Percentiles rank a stretch among this genome's conserved stretches.
phyloP scores from a whole-genome alignment of 2,888 invertebrate species.

The Calliphora vomitoria region DNA sequence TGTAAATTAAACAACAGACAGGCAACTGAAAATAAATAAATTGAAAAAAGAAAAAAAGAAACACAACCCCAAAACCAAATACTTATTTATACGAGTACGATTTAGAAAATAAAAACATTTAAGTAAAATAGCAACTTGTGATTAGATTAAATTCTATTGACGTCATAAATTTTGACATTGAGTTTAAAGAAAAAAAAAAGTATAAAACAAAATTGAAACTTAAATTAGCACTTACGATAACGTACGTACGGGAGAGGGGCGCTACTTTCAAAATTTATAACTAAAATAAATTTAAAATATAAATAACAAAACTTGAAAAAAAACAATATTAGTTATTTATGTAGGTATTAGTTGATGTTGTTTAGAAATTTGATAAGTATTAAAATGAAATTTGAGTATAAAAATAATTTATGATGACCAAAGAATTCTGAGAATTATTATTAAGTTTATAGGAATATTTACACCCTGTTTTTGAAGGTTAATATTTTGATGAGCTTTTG shows the following conservation, averaged over 20 bases:
- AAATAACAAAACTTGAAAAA: background rate
- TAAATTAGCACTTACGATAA: constrained; percentile 44
- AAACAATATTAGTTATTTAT: background rate
- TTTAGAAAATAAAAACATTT: constrained; percentile 8
- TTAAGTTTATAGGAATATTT: too few species aligned
- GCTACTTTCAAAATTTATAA: background rate
- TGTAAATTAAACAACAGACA: constrained; percentile 43
- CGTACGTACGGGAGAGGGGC: background rate
- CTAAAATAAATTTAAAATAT: background rate
- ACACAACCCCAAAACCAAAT: constrained; percentile 6
- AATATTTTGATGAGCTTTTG: too few species aligned
- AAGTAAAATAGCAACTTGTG: constrained; percentile 13
- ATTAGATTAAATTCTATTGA: constrained; percentile 66
- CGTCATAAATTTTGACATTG: constrained; percentile 66
- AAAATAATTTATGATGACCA: too few species aligned
- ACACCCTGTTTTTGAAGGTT: too few species aligned
- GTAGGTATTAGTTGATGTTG: background rate
- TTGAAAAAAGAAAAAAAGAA: background rate
- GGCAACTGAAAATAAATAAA: constrained; percentile 1
- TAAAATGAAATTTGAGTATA: background rate
- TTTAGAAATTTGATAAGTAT: background rate
- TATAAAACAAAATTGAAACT: constrained; percentile 17
- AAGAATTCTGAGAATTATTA: too few species aligned
- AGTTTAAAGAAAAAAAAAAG: background rate
- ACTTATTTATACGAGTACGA: constrained; percentile 11